These are phyloP conservation scores for Sebastes oblongus DNA, from an alignment of 2,797 vertebrate genomes.

Conservation along the genomic window DNA sequence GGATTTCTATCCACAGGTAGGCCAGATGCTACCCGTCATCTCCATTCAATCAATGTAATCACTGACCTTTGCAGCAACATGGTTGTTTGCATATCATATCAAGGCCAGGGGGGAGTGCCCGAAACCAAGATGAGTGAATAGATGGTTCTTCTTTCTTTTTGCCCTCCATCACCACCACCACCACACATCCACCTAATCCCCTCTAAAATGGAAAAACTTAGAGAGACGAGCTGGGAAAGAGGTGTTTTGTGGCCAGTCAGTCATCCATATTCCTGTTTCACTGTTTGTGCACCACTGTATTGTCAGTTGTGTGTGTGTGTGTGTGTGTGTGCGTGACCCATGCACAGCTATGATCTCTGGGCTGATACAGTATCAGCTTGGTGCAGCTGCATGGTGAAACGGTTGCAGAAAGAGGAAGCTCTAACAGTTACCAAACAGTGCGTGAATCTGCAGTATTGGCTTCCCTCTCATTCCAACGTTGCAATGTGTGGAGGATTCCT, in stretches of 20 bases:
- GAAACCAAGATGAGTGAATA: conserved; percentile 47
- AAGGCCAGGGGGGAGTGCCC: conserved; percentile 34
- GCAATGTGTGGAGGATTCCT: background rate
- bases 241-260: background rate
- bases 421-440: conserved; percentile 58
- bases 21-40: conserved; percentile 79
- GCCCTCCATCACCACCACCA: background rate
- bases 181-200: conserved; percentile 17
- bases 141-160: conserved; percentile 3
- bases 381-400: conserved; percentile 67
- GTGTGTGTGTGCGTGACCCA: background rate
- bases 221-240: background rate
- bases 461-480: conserved; percentile 48
- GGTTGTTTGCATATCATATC: conserved; percentile 66
- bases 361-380: conserved; percentile 70
- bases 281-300: background rate
- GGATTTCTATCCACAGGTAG: conserved; percentile 73
- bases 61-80: conserved; percentile 76
- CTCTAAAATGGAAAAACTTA: background rate
- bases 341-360: conserved; percentile 52
- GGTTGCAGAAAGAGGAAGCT: conserved; percentile 64
- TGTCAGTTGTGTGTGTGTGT: background rate
- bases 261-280: conserved; percentile 3
- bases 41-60: conserved; percentile 73
- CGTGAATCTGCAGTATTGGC: conserved; percentile 70